phyloP scores from a whole-genome alignment of 92 coral and sea anemone species.

The Parazoanthus swiftii region DNA sequence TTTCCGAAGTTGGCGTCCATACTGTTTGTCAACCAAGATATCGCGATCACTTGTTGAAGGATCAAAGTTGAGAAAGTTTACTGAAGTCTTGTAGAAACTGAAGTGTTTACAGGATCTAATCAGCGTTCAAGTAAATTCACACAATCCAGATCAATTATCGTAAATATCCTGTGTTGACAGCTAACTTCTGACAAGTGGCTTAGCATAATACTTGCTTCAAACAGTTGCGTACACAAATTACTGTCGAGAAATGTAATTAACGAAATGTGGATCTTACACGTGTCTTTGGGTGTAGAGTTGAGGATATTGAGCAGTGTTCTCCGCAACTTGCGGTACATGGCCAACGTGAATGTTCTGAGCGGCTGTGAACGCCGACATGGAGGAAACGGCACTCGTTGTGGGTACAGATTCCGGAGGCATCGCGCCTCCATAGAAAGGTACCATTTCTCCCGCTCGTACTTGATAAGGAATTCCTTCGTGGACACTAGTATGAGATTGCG shows the following conservation, averaged over 20 bases:
- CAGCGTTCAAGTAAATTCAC: slow-evolving; percentile 42
- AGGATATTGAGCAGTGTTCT: slow-evolving; percentile 69
- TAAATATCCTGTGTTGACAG: slow-evolving; percentile 64
- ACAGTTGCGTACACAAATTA: slow-evolving; percentile 77
- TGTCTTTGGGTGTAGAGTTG: slow-evolving; percentile 88
- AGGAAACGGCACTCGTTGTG: slow-evolving; percentile 71
- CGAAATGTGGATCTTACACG: slow-evolving; percentile 66
- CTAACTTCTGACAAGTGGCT: slow-evolving; percentile 72
- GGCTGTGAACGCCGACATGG: slow-evolving; percentile 59
- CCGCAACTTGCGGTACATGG: slow-evolving; percentile 64
- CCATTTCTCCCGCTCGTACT: slow-evolving; percentile 75
- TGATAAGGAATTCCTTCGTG: slow-evolving; percentile 64
- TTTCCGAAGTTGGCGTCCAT: slow-evolving; percentile 20
- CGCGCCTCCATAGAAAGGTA: slow-evolving; percentile 68
- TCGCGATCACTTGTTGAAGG: slow-evolving; percentile 12
- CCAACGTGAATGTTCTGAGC: slow-evolving; percentile 78
- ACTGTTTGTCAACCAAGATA: background rate
- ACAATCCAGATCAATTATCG: slow-evolving; percentile 62
- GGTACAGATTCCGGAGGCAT: slow-evolving; percentile 76
- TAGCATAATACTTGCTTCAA: slow-evolving; percentile 66
- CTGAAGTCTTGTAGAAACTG: slow-evolving; percentile 21
- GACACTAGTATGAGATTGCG: slow-evolving; percentile 68
- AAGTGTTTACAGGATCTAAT: slow-evolving; percentile 37
- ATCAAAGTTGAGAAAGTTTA: slow-evolving; percentile 22
- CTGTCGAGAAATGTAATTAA: slow-evolving; percentile 59